A percentile compares a stretch with the other conserved stretches of the same genome.
Conservation (phyloP, 1,140 invertebrate genomes). For the Meloidogyne hapla region DNA sequence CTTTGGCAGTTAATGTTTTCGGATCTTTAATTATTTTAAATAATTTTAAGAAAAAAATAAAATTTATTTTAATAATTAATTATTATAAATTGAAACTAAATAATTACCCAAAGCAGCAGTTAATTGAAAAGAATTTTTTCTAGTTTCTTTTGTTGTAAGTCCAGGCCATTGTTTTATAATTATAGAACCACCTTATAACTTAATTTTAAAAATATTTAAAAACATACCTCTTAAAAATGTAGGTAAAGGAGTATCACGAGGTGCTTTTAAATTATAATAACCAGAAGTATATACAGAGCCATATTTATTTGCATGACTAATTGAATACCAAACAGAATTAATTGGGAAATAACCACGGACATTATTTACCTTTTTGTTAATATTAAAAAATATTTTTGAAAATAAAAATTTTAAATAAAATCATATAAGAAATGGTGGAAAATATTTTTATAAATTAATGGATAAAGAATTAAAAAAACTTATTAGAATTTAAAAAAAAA, state of each 20-base stretch:
- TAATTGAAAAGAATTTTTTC: conserved; percentile 42
- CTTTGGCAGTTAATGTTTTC: conserved; percentile 16
- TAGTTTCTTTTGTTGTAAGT: conserved; percentile 28
- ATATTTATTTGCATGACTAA: conserved; percentile 52
- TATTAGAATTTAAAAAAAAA: no score
- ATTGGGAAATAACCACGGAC: conserved; percentile 51
- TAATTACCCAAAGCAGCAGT: conserved; percentile 29
- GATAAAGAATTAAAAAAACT: no score
- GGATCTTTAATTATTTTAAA: conserved; percentile 1
- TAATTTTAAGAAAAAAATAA: not conserved
- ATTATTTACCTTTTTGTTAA: conserved; percentile 27
- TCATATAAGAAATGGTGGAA: no score
- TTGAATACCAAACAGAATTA: conserved; percentile 52
- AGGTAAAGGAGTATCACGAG: conserved; percentile 49
- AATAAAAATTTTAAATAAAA: conserved; percentile 31
- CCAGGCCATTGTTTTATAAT: conserved; percentile 37
- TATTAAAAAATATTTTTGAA: conserved; percentile 26
- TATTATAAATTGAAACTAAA: not conserved
- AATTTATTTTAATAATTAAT: not conserved
- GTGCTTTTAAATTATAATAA: conserved; percentile 40
- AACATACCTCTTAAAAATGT: conserved; percentile 45
- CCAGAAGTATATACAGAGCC: conserved; percentile 31
- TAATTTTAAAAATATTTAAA: not conserved
- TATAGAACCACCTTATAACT: conserved; percentile 24
- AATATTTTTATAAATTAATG: no score